Evolutionary conservation across 2,113 vertebrate genomes (phyloP).

Genomic region (Chaenocephalus aceratus): DNA sequence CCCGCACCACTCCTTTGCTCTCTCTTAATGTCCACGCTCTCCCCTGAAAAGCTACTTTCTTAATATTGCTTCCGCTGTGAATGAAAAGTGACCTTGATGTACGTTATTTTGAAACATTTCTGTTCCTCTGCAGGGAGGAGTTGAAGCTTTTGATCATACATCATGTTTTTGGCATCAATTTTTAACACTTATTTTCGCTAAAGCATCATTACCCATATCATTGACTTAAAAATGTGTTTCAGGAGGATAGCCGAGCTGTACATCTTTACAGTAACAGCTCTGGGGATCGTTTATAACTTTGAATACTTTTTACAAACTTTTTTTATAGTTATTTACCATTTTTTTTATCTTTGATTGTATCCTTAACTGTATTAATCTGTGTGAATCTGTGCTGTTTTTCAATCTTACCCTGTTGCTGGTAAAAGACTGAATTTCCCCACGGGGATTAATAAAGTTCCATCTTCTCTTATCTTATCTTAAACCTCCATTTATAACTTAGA

Average conservation of each 20-base stretch:
- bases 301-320: neutral
- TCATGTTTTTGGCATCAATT: neutral
- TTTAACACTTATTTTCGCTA: neutral
- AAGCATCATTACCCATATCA: constrained; percentile 16
- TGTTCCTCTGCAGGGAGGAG: constrained; percentile 33
- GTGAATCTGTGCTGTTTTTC: too few relatives aligned
- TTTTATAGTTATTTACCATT: too few relatives aligned
- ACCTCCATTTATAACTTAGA: neutral
- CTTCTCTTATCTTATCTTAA: too few relatives aligned
- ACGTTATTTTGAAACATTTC: neutral
- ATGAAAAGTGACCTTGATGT: neutral
- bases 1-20: constrained; percentile 15
- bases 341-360: too few relatives aligned
- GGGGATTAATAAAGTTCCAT: too few relatives aligned
- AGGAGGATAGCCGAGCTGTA: neutral
- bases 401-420: too few relatives aligned
- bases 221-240: too few relatives aligned
- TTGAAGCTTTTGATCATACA: neutral
- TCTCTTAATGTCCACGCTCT: constrained; percentile 11
- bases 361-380: too few relatives aligned
- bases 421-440: too few relatives aligned
- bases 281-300: neutral
- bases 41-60: neutral
- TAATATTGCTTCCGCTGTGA: neutral
- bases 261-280: neutral